Evolutionary conservation across 2,113 vertebrate species (phyloP).

Genomic region (Archilochus colubris): DNA sequence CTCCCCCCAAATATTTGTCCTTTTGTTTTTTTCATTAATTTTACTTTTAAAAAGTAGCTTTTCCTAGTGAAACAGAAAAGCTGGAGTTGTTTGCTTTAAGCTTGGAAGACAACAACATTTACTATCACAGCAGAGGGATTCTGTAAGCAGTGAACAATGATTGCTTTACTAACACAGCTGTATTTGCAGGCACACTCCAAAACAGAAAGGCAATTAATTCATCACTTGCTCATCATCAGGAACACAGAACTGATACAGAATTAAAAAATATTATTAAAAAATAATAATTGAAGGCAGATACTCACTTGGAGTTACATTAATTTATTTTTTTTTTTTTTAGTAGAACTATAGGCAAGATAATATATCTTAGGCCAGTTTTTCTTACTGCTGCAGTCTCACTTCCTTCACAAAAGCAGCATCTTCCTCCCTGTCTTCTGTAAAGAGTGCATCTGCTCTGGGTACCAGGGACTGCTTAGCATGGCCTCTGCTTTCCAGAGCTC

Average conservation of each 20-base stretch:
- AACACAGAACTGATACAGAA: background rate
- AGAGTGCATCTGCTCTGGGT: background rate
- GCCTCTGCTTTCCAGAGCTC: background rate
- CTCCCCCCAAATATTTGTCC: background rate
- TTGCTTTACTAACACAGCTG: background rate
- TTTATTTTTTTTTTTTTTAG: background rate
- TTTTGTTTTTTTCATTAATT: background rate
- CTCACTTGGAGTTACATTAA: background rate
- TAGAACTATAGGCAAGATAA: background rate
- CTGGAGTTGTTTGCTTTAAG: background rate
- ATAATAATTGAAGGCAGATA: background rate
- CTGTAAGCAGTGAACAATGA: constrained; percentile 11
- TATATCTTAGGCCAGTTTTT: background rate
- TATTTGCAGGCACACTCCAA: background rate
- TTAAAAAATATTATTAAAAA: background rate
- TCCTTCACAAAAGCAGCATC: background rate
- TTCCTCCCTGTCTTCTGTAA: background rate
- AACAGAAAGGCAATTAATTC: constrained; percentile 7
- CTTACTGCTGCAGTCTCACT: background rate
- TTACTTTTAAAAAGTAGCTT: background rate
- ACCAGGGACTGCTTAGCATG: background rate
- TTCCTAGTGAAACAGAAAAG: background rate
- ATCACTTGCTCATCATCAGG: background rate
- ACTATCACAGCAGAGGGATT: background rate
- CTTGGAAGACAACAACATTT: constrained; percentile 29